Conservation (phyloP, 2,797 vertebrate species). For the Protosalanx chinensis region DNA sequence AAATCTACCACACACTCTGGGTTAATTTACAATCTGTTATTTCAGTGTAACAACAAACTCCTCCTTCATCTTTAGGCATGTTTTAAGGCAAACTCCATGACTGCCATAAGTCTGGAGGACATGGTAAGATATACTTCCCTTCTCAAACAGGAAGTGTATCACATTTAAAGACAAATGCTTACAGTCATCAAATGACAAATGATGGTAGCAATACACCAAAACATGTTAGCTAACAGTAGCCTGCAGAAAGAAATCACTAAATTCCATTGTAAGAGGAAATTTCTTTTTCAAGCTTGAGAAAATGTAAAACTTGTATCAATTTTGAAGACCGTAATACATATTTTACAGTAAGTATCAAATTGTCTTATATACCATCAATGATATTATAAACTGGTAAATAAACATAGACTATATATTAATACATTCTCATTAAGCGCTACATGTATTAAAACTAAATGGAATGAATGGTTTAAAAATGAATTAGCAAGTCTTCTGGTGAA, state of each 20-base stretch:
- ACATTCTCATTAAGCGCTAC: slow-evolving; percentile 48
- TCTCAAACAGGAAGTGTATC: not conserved
- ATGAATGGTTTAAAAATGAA: slow-evolving; percentile 47
- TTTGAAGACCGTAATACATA: slow-evolving; percentile 8
- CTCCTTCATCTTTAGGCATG: not conserved
- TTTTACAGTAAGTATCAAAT: slow-evolving; percentile 7
- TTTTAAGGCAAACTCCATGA: slow-evolving; percentile 1
- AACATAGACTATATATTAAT: slow-evolving; percentile 56
- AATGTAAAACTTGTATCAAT: not conserved
- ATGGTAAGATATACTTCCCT: not conserved
- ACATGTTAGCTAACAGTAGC: not conserved
- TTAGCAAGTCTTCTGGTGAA: slow-evolving; percentile 37
- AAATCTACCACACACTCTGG: not conserved
- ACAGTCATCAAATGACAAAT: not conserved
- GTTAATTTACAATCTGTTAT: not conserved
- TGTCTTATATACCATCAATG: slow-evolving; percentile 44
- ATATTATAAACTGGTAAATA: slow-evolving; percentile 62
- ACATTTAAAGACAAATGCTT: not conserved
- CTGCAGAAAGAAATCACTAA: not conserved
- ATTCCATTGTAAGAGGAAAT: slow-evolving; percentile 2
- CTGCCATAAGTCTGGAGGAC: not conserved
- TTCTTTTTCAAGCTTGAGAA: slow-evolving; percentile 1
- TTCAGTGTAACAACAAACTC: slow-evolving; percentile 2
- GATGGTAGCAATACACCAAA: not conserved
- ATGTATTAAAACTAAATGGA: slow-evolving; percentile 45